Evolutionary conservation across 1,140 invertebrate genomes (phyloP), one percentile per base, ranked within the genome.

Genomic region (Brachionus rubens): DNA sequence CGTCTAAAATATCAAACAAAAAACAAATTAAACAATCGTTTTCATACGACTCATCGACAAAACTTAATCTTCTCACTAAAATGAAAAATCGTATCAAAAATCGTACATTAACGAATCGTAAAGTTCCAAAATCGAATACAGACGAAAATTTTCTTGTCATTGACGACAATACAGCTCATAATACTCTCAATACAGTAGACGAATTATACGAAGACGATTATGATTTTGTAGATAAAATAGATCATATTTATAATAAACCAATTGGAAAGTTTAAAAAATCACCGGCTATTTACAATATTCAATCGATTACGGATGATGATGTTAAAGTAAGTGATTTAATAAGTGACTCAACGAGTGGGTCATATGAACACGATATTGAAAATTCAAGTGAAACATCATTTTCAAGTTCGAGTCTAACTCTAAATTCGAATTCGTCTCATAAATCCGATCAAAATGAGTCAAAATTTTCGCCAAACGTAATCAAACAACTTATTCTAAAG

Each of bases 211-310:
- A 4, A 1, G 2, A 19, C 16, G 54, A 59, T 19, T 33, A 59
- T 36, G 28, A 59, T 16, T 33, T 36, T 5, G 36, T 59, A 1
- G 54, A 59, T 12, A 30, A 59, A 59, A 33, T 59, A 14, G 52
- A 54, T 14, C 52, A 28, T 28, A 24, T 28, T 5, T 24, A 14
- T n/a, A 30, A 59, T 12, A 59, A 40, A 19, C 33, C 33, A 9
- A 1, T 24, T 0, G 19, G 7, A 4, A 36, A 36, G n/a, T 65
- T 65, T 36, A 41, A 65, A 65, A 65, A 65, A 43, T 65, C 59
- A 10, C 59, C 59, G 12, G 59, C 59, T 9, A 12, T 65, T 10
- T 65, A 65, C 59, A 65, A 65, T 36, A 65, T 65, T 24, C 59
- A 65, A n/a, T 65, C 59, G 6, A 43, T 65, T 14, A 19, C 41